phyloP scores from a whole-genome alignment of 92 coral and sea anemone species.

The Paragorgia papillata region DNA sequence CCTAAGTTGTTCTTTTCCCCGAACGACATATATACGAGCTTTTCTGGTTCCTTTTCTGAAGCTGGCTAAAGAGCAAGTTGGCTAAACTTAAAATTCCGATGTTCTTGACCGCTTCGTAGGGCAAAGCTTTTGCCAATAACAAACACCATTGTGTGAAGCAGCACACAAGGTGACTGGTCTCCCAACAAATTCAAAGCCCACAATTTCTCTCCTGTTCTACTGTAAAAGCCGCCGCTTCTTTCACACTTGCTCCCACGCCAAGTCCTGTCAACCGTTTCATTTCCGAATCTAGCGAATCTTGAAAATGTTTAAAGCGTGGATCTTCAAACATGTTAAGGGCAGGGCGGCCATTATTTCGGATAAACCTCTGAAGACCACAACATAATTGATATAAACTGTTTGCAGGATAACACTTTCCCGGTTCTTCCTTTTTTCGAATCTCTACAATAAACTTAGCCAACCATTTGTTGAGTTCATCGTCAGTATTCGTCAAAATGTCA shows the following conservation, averaged over 20 bases:
- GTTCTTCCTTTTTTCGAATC: conserved; percentile 45
- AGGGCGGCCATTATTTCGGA: conserved; percentile 50
- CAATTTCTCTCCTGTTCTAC: conserved; percentile 26
- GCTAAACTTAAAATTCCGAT: conserved; percentile 12
- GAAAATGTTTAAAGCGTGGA: conserved; percentile 43
- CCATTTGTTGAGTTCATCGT: conserved; percentile 52
- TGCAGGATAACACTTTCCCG: conserved; percentile 20
- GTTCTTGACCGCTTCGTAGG: too few relatives aligned
- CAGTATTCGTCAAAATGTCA: conserved; percentile 8
- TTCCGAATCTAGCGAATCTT: conserved; percentile 44
- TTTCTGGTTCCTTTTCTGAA: conserved; percentile 37
- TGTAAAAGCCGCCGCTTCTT: conserved; percentile 31
- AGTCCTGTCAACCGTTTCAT: conserved; percentile 46
- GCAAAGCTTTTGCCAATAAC: conserved; percentile 45
- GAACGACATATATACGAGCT: too few relatives aligned
- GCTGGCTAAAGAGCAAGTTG: conserved; percentile 28
- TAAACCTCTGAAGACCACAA: conserved; percentile 52
- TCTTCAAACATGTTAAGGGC: conserved; percentile 36
- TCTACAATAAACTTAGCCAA: conserved; percentile 44
- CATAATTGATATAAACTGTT: conserved; percentile 49
- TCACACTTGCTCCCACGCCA: conserved; percentile 37
- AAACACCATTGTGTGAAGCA: conserved; percentile 48
- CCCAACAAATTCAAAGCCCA: conserved; percentile 15
- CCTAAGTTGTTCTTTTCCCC: too few relatives aligned
- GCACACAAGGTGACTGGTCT: conserved; percentile 15